Conservation (phyloP, 2,888 invertebrate species). For the Tipula vernalis region DNA sequence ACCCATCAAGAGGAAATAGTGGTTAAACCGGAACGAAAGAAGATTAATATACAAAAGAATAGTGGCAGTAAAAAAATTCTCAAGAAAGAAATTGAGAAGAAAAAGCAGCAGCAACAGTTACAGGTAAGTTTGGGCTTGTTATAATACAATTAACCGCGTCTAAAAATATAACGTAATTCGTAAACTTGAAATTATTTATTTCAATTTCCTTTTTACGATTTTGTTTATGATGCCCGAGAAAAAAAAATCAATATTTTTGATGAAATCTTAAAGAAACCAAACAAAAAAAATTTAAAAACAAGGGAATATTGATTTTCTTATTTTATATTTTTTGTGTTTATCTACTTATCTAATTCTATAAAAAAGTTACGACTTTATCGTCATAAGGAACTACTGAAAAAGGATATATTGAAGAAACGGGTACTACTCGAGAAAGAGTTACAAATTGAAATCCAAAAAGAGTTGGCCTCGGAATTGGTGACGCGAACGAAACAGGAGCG, state of each 20-base stretch:
- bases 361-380: constrained; percentile 61
- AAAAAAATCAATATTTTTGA: constrained; percentile 9
- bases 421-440: constrained; percentile 79
- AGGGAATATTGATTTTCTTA: constrained; percentile 9
- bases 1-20: not conserved
- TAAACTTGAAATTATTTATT: not conserved
- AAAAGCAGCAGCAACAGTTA: constrained; percentile 18
- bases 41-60: constrained; percentile 13
- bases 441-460: constrained; percentile 78
- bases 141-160: not conserved
- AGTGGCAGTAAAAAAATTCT: constrained; percentile 16
- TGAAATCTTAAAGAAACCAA: not conserved
- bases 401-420: constrained; percentile 84
- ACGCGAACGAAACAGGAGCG: constrained; percentile 52
- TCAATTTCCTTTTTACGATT: not conserved
- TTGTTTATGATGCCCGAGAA: not conserved
- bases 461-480: constrained; percentile 60
- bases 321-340: constrained; percentile 9
- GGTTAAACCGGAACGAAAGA: not conserved
- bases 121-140: constrained; percentile 15
- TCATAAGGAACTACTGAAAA: constrained; percentile 85
- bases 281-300: not conserved
- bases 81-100: constrained; percentile 18
- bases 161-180: not conserved
- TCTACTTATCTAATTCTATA: not conserved